Base-by-base conservation (phyloP, 2,797 vertebrate species). In the Acanthurus leucopareius region DNA sequence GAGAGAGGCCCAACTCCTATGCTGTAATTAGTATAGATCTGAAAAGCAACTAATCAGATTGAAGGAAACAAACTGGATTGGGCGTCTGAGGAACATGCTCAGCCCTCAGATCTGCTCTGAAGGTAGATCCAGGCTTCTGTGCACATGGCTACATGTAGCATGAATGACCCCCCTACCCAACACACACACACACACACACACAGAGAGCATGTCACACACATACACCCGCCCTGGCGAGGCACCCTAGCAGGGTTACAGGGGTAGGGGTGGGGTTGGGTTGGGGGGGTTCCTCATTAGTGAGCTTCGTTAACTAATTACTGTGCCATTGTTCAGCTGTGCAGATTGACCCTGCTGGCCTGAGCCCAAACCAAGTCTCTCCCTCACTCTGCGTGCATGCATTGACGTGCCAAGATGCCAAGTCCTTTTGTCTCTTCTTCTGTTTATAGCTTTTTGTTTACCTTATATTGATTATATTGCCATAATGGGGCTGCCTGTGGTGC, bases 11-110 rank as follows among this genome's bases (percentile, higher is more conserved):
- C 66, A 20, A 77, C 83, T 89, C 80, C 78, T 54, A 82, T 73
- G 79, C 91, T 89, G 90, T 94, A 94, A 94, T 95, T 94, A 95
- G 91, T 94, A 93, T 94, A 89, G 94, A 95, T 95, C 93, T 91
- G 90, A 91, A 92, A 92, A 92, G 90, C 90, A 91, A 86, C 91
- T 95, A 94, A 95, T 95, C 89, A 91, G 93, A 95, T 95, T 95
- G 92, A 91, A 89, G 86, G 86, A 92, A 92, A 90, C 91, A 92
- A 95, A 95, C 93, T 92, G 93, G 93, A 94, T 94, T 94, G 92
- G 74, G 78, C 86, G 89, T 92, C 85, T 59, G 80, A 91, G 87
- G 90, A 83, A 82, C 86, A 47, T 76, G 77, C 49, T 5, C 6
- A 57, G 72, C 28, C 87, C 77, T 75, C 45, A 75, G 84, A 57